A percentile compares a stretch with the other conserved stretches of the same genome.
Conservation (phyloP, 2,113 vertebrate species). For the Cottus gobio region DNA sequence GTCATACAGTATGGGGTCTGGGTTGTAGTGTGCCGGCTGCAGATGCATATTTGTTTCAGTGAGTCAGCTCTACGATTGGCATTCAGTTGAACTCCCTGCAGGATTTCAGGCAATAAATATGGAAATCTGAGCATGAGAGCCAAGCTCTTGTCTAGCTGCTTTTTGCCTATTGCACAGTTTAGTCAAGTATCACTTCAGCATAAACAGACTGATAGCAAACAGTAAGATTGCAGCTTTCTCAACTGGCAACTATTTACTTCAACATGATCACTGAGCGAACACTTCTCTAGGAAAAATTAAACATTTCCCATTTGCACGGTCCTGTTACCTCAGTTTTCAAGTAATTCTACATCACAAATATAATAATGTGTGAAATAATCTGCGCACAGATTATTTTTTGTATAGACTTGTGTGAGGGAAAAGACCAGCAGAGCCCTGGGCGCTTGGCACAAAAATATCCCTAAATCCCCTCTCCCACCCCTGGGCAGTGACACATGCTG, state of each 20-base stretch:
- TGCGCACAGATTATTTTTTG: slow-evolving; percentile 51
- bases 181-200: slow-evolving; percentile 79
- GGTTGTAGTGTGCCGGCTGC: slow-evolving; percentile 38
- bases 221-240: slow-evolving; percentile 57
- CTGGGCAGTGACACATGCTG: slow-evolving; percentile 69
- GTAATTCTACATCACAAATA: slow-evolving; percentile 39
- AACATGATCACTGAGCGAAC: slow-evolving; percentile 29
- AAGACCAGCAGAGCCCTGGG: slow-evolving; percentile 57
- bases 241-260: slow-evolving; percentile 54
- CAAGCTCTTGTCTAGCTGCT: slow-evolving; percentile 73
- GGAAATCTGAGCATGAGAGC: slow-evolving; percentile 82
- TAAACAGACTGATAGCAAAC: slow-evolving; percentile 76
- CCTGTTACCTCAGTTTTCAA: slow-evolving; percentile 29
- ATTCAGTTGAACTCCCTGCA: slow-evolving; percentile 81
- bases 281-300: slow-evolving; percentile 44
- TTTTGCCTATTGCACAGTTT: slow-evolving; percentile 77
- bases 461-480: slow-evolving; percentile 65
- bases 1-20: slow-evolving; percentile 37
- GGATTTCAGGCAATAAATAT: slow-evolving; percentile 86
- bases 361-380: slow-evolving; percentile 39
- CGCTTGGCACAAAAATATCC: slow-evolving; percentile 72
- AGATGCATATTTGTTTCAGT: slow-evolving; percentile 68
- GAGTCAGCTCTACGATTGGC: slow-evolving; percentile 78
- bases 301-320: slow-evolving; percentile 35
- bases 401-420: slow-evolving; percentile 45